phyloP scores from a whole-genome alignment of 2,888 invertebrate species.

The Meloe dianella region DNA sequence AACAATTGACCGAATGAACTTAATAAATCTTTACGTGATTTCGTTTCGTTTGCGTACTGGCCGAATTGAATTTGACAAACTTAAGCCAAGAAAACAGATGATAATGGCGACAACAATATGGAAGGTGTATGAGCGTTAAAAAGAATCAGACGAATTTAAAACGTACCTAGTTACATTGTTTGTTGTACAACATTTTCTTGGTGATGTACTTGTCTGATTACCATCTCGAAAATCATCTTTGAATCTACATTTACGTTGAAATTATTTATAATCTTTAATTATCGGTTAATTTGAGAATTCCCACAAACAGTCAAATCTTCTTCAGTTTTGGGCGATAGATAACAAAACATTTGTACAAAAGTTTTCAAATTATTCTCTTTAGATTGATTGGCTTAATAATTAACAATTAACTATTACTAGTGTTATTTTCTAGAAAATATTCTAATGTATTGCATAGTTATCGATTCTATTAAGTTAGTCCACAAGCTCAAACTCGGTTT shows the following conservation, averaged over 20 bases:
- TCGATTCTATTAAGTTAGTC: too few species aligned
- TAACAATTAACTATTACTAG: too few species aligned
- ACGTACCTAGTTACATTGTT: slow-evolving; percentile 44
- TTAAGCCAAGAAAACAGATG: slow-evolving; percentile 45
- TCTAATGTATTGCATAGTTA: too few species aligned
- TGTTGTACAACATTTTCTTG: slow-evolving; percentile 21
- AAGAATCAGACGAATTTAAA: slow-evolving; percentile 52
- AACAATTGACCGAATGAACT: slow-evolving; percentile 31
- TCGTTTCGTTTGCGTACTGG: slow-evolving; percentile 43
- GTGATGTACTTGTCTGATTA: slow-evolving; percentile 13
- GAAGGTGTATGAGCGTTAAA: slow-evolving; percentile 46
- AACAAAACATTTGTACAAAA: too few species aligned
- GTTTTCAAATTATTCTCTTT: too few species aligned
- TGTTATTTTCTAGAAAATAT: too few species aligned
- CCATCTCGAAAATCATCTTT: slow-evolving; percentile 6
- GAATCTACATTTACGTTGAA: slow-evolving; percentile 34
- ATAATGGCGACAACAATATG: slow-evolving; percentile 39
- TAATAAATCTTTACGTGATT: slow-evolving; percentile 40
- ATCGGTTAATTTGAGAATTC: neutral
- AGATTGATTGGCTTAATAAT: too few species aligned
- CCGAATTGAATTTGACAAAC: slow-evolving; percentile 48
- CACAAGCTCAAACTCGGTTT: too few species aligned
- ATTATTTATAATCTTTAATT: slow-evolving; percentile 23
- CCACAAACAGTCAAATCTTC: neutral
- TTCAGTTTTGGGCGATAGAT: too few species aligned